Percentiles rank a stretch among this genome's conserved stretches.
phyloP scores from a whole-genome alignment of 2,113 vertebrate species.

The Martes martes region DNA sequence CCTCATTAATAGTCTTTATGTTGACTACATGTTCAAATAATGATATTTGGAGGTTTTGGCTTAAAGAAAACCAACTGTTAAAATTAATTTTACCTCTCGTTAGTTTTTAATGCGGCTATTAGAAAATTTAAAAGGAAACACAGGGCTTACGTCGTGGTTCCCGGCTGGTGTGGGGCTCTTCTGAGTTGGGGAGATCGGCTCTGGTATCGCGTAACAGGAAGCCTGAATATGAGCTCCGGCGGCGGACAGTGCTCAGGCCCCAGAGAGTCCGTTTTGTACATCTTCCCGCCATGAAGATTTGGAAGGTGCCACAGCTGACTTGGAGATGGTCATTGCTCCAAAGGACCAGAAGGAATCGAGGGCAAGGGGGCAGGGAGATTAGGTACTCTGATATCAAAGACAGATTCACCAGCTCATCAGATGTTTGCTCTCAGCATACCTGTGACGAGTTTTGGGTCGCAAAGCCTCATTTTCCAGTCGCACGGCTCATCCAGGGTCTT shows the following conservation, averaged over 20 bases:
- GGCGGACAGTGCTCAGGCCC: not conserved
- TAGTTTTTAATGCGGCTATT: not conserved
- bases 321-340: not conserved
- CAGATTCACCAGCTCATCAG: not conserved
- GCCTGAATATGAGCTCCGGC: no score
- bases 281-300: not conserved
- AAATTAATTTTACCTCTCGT: not conserved
- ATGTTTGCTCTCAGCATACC: not conserved
- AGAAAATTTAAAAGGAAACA: not conserved
- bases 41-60: not conserved
- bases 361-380: no score
- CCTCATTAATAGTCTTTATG: not conserved
- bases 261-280: not conserved
- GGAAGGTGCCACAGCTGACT: not conserved
- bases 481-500: not conserved
- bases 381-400: not conserved
- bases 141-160: rapidly evolving
- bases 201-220: rapidly evolving
- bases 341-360: not conserved
- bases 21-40: not conserved
- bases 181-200: no score
- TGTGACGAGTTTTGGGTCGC: not conserved
- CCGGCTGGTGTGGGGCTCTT: not conserved
- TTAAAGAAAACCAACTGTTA: not conserved
- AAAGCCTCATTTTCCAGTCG: not conserved